Evolutionary conservation across 1,140 invertebrate species (phyloP).

Genomic region (Zeugodacus cucurbitae): DNA sequence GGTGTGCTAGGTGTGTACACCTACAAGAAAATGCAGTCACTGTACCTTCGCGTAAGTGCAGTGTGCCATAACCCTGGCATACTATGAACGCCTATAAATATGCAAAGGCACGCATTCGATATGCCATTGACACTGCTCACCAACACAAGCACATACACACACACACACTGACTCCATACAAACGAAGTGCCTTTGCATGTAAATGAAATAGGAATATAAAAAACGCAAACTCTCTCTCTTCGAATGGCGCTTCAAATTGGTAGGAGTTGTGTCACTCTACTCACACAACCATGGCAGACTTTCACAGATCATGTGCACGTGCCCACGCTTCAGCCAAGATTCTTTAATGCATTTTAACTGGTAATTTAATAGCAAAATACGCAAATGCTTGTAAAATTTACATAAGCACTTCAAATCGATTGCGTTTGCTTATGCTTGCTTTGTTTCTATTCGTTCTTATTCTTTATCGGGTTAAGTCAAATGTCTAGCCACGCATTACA

Average conservation of each 20-base stretch:
- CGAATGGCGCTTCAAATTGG: too few relatives aligned
- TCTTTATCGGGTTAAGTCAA: background rate
- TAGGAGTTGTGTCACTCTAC: background rate
- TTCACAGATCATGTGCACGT: background rate
- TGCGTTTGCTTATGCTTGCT: background rate
- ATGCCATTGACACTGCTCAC: background rate
- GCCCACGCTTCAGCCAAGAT: background rate
- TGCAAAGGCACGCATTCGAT: constrained; percentile 1
- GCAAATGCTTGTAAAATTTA: background rate
- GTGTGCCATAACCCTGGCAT: background rate
- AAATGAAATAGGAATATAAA: background rate
- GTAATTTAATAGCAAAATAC: background rate
- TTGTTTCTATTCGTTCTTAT: background rate
- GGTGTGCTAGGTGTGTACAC: background rate
- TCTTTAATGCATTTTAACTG: background rate
- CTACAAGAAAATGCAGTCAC: background rate
- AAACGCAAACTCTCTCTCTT: background rate
- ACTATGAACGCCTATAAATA: background rate
- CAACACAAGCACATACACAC: background rate
- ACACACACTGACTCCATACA: background rate
- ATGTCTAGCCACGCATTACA: background rate
- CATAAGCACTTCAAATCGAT: background rate
- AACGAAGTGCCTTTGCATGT: background rate
- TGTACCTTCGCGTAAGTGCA: background rate
- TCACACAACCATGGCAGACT: background rate